phyloP scores from a whole-genome alignment of 2,888 invertebrate genomes.

The Metopia argyrocephala region DNA sequence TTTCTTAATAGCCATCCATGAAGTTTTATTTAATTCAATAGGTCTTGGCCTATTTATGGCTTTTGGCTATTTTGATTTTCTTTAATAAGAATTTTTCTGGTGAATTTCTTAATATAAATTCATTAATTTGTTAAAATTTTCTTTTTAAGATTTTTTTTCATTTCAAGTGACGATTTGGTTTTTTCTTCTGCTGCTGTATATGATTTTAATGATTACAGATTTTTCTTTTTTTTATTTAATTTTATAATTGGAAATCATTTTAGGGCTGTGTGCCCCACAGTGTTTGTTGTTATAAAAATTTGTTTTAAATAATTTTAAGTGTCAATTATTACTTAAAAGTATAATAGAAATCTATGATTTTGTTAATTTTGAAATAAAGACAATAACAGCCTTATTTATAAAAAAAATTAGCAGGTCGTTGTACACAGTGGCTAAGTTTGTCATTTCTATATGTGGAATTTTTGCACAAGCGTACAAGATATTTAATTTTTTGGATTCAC shows the following conservation, averaged over 20 bases:
- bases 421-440: too few species aligned
- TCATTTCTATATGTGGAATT: too few species aligned
- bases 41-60: slow-evolving; percentile 32
- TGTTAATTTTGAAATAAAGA: too few species aligned
- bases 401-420: too few species aligned
- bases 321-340: not conserved
- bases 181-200: not conserved
- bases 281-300: not conserved
- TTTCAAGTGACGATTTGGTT: too few species aligned
- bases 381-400: too few species aligned
- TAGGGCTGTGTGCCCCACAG: not conserved
- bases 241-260: not conserved
- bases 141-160: not conserved
- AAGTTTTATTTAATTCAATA: slow-evolving; percentile 2
- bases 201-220: too few species aligned
- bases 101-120: slow-evolving; percentile 25
- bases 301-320: not conserved
- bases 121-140: not conserved
- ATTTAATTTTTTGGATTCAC: too few species aligned
- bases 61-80: slow-evolving; percentile 38
- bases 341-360: too few species aligned
- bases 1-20: not conserved
- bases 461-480: too few species aligned
- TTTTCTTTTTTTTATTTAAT: not conserved
- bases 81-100: slow-evolving; percentile 40